Conservation (phyloP, 2,888 invertebrate genomes). For the Taphrorychus bicolor region DNA sequence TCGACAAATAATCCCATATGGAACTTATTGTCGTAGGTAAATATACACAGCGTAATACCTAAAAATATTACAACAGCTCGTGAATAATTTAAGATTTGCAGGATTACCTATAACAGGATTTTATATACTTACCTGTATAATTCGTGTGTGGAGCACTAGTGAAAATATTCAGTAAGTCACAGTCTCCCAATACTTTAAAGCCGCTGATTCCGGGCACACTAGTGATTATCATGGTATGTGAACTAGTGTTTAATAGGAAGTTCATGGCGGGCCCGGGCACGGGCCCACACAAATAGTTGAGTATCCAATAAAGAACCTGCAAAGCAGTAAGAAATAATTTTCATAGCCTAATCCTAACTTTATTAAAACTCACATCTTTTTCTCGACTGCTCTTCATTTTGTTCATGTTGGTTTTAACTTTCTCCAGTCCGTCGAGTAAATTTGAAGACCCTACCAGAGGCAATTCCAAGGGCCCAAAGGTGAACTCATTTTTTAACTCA, state of each 20-base stretch:
- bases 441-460: not conserved
- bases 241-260: not conserved
- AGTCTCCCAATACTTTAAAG: not conserved
- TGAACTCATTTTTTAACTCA: slow-evolving; percentile 3
- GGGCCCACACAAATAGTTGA: not conserved
- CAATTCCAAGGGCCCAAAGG: not conserved
- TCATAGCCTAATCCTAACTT: not conserved
- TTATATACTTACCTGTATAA: not conserved
- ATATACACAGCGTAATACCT: slow-evolving; percentile 5
- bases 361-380: slow-evolving; percentile 4
- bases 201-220: not conserved
- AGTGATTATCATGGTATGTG: not conserved
- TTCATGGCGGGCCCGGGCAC: not conserved
- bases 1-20: slow-evolving; percentile 3
- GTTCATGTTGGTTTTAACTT: not conserved
- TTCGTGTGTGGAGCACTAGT: not conserved
- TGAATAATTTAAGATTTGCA: not conserved
- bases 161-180: not conserved
- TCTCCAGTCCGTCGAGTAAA: slow-evolving; percentile 5
- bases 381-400: not conserved
- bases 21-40: slow-evolving; percentile 6
- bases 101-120: too few species aligned
- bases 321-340: not conserved
- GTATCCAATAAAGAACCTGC: not conserved
- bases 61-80: not conserved